phyloP scores from a whole-genome alignment of 2,113 vertebrate genomes.

The Tautogolabrus adspersus region DNA sequence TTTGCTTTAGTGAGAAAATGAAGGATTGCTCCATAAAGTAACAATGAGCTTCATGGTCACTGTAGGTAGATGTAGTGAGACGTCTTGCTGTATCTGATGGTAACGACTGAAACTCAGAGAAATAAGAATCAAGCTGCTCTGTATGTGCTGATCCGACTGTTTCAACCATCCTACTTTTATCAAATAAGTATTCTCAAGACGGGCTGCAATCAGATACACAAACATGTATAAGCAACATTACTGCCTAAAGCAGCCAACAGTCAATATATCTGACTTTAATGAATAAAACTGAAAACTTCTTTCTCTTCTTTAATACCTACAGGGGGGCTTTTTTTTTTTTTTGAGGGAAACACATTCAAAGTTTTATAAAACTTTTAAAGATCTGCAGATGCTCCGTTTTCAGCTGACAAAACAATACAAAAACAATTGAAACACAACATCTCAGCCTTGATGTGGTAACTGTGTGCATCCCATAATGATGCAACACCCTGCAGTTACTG shows the following conservation, averaged over 20 bases:
- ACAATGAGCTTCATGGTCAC: background rate
- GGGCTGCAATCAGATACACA: background rate
- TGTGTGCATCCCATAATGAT: slow-evolving; percentile 60
- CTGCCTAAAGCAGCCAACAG: background rate
- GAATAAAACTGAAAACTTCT: slow-evolving; percentile 4
- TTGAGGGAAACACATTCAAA: background rate
- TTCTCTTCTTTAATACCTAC: background rate
- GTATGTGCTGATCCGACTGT: background rate
- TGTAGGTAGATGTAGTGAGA: too few relatives aligned
- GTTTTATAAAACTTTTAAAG: slow-evolving; percentile 19
- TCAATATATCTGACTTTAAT: slow-evolving; percentile 5
- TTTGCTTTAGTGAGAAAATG: background rate
- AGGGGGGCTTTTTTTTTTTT: background rate
- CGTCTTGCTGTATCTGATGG: too few relatives aligned
- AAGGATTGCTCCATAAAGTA: background rate
- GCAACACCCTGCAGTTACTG: slow-evolving; percentile 59
- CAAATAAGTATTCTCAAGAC: background rate
- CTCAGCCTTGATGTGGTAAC: slow-evolving; percentile 50
- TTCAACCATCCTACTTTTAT: background rate
- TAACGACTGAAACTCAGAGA: too few relatives aligned
- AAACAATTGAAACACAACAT: slow-evolving; percentile 51
- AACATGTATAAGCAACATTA: background rate
- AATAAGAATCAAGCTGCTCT: too few relatives aligned
- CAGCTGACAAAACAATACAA: slow-evolving; percentile 33
- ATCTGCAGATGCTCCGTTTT: background rate